phyloP scores from a whole-genome alignment of 2,113 vertebrate species.

The Pteronura brasiliensis region DNA sequence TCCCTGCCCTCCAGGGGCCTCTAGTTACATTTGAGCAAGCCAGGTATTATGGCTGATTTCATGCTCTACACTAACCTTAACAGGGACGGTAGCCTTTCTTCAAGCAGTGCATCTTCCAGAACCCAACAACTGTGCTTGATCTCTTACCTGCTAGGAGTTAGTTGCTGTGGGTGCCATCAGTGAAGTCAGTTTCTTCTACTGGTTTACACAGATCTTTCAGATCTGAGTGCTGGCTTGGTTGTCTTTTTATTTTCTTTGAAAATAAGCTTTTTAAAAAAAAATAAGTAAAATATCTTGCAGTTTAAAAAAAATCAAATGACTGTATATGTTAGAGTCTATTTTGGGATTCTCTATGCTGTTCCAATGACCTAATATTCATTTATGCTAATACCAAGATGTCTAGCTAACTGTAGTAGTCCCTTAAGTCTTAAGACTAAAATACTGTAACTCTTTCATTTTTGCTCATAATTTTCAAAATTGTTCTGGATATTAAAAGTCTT shows the following conservation, averaged over 20 bases:
- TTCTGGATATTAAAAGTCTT: not conserved
- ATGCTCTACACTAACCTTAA: too few species aligned
- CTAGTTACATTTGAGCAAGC: too few species aligned
- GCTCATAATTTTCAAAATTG: not conserved
- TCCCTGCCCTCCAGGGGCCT: too few species aligned
- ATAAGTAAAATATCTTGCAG: constrained; percentile 56
- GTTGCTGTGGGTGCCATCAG: not conserved
- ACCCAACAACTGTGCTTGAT: not conserved
- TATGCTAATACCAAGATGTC: not conserved
- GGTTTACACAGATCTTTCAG: not conserved
- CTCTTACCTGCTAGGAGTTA: not conserved
- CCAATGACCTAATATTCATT: not conserved
- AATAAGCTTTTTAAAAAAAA: constrained; percentile 59
- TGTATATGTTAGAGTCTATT: not conserved
- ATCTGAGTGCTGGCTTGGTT: constrained; percentile 57
- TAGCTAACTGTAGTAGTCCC: not conserved
- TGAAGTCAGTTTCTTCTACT: constrained; percentile 39
- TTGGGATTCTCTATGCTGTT: not conserved
- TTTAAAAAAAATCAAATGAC: not conserved
- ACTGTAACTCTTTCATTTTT: not conserved
- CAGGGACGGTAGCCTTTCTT: not conserved
- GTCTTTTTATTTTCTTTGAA: constrained; percentile 55
- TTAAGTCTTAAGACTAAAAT: not conserved
- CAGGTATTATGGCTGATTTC: too few species aligned
- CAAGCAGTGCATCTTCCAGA: not conserved